A percentile compares a stretch with the other conserved stretches of the same genome.
Conservation (phyloP, 2,797 vertebrate species). For the Acrossocheilus fasciatus region DNA sequence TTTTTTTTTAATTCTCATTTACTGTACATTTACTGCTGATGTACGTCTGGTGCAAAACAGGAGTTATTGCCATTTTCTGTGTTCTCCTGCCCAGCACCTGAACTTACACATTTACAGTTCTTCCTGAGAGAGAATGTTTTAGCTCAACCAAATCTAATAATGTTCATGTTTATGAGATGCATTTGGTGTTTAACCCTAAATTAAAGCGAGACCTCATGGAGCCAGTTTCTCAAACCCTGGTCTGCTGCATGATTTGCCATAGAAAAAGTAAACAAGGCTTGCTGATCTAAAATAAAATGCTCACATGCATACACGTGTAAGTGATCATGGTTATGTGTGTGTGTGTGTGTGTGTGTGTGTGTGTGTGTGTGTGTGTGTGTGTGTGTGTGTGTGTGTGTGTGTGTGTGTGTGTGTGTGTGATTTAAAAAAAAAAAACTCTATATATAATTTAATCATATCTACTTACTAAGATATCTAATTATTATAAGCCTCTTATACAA, state of each 20-base stretch:
- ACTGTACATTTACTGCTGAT: conserved; percentile 58
- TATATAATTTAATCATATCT: background rate
- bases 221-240: conserved; percentile 19
- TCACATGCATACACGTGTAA: background rate
- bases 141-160: conserved; percentile 69
- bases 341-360: background rate
- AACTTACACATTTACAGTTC: conserved; percentile 22
- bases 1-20: conserved; percentile 63
- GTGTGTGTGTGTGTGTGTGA: background rate
- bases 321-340: background rate
- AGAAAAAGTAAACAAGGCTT: conserved; percentile 6
- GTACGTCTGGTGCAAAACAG: background rate
- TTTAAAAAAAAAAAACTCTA: background rate
- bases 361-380: background rate
- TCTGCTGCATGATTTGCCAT: background rate
- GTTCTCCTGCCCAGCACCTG: conserved; percentile 23
- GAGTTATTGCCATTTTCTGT: conserved; percentile 9
- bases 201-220: conserved; percentile 29
- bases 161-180: conserved; percentile 69
- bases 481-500: background rate
- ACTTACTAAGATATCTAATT: background rate
- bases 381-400: background rate
- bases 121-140: background rate
- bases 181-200: conserved; percentile 63
- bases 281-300: background rate